These are phyloP conservation scores for Anableps anableps DNA, from an alignment of 2,797 vertebrate genomes.

Conservation along the genomic window DNA sequence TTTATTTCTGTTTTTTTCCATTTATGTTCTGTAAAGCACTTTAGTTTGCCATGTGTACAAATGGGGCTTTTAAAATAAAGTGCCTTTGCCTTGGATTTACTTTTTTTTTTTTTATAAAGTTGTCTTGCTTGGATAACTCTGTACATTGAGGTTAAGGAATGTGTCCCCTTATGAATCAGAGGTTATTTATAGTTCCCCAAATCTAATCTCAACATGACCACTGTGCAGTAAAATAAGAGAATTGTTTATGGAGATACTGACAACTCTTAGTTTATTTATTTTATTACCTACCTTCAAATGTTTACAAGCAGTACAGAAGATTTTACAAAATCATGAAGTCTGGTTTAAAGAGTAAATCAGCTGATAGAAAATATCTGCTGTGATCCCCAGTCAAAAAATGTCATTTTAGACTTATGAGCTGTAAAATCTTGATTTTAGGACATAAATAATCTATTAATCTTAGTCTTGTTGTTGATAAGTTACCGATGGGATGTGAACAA, in stretches of 20 bases:
- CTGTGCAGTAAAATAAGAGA: background rate
- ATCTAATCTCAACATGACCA: background rate
- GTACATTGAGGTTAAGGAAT: background rate
- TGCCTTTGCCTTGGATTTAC: background rate
- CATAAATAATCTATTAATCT: constrained; percentile 1
- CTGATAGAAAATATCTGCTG: background rate
- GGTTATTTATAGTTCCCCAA: background rate
- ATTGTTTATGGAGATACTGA: background rate
- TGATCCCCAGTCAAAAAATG: background rate
- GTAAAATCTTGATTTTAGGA: background rate
- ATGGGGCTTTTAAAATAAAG: background rate
- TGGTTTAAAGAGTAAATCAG: background rate
- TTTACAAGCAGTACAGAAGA: background rate
- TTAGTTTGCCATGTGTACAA: background rate
- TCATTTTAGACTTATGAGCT: background rate
- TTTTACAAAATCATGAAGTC: background rate
- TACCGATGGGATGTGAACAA: background rate
- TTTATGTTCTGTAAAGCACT: background rate
- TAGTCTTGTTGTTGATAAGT: background rate
- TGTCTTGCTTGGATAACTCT: background rate
- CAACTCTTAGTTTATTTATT: background rate
- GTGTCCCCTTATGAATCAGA: background rate
- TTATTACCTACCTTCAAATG: background rate
- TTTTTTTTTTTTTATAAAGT: background rate
- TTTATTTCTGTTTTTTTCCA: background rate